Evolutionary conservation across 2,797 vertebrate genomes (phyloP).

Genomic region (Enteromius radiatus): DNA sequence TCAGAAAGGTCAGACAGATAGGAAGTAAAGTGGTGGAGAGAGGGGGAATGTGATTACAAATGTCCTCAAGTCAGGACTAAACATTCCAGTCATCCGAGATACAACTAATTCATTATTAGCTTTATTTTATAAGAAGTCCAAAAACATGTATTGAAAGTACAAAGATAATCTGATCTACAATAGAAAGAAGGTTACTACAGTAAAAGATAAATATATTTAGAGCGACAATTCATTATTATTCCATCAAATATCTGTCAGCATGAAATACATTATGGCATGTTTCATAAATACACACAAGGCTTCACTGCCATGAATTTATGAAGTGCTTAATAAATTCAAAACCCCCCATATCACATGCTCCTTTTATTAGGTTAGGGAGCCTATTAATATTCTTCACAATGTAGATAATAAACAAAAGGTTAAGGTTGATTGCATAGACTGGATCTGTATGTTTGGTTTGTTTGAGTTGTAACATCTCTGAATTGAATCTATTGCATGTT

Average conservation of each 20-base stretch:
- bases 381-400: constrained; percentile 55
- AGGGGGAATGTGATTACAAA: too few relatives aligned
- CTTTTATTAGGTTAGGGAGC: constrained; percentile 24
- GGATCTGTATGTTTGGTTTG: background rate
- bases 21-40: too few relatives aligned
- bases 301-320: background rate
- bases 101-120: background rate
- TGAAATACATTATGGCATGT: constrained; percentile 6
- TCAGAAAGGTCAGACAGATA: too few relatives aligned
- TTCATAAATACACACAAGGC: constrained; percentile 11
- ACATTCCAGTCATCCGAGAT: too few relatives aligned
- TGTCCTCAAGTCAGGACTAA: too few relatives aligned
- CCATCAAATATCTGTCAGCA: constrained; percentile 7
- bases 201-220: background rate
- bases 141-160: background rate
- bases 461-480: constrained; percentile 6
- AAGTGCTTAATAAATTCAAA: constrained; percentile 34
- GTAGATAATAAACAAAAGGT: constrained; percentile 28
- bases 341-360: constrained; percentile 44
- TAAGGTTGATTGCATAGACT: background rate
- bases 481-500: constrained; percentile 16
- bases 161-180: background rate
- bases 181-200: background rate
- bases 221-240: constrained; percentile 13
- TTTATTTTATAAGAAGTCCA: background rate